Percentiles rank a stretch among this genome's conserved stretches.
These are phyloP conservation scores for Psittacula echo DNA, from an alignment of 2,797 vertebrate species.

Conservation along the genomic window DNA sequence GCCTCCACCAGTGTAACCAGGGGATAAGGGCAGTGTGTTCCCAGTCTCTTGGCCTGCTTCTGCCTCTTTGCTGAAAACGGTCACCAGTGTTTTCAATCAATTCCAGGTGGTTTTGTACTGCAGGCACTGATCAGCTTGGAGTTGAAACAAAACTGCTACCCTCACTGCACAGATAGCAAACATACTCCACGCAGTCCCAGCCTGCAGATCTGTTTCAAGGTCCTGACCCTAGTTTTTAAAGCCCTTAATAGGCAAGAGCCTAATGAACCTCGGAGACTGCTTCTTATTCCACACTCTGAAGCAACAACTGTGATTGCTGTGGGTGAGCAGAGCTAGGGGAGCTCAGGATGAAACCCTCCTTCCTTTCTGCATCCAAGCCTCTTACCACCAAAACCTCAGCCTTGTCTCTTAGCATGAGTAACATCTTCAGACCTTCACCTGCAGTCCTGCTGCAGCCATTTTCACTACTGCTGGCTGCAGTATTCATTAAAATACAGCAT, in stretches of 20 bases:
- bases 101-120: conserved; percentile 18
- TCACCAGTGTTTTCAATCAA: not conserved
- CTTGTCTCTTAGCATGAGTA: not conserved
- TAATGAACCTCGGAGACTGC: conserved; percentile 55
- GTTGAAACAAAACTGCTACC: not conserved
- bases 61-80: not conserved
- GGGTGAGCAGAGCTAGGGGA: not conserved
- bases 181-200: not conserved
- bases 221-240: conserved; percentile 60
- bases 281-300: not conserved
- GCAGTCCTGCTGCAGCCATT: not conserved
- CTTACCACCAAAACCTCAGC: not conserved
- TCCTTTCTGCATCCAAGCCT: not conserved
- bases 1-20: not conserved
- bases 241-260: conserved; percentile 38
- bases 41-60: not conserved
- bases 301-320: conserved; percentile 11
- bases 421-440: not conserved
- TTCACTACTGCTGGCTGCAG: not conserved
- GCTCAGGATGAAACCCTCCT: not conserved
- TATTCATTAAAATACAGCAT: not conserved
- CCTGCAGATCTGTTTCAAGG: conserved; percentile 60
- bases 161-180: not conserved
- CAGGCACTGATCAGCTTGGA: conserved; percentile 17
- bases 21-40: not conserved